Conservation (phyloP, 2,797 vertebrate genomes). For the Sebastes matsubarae region DNA sequence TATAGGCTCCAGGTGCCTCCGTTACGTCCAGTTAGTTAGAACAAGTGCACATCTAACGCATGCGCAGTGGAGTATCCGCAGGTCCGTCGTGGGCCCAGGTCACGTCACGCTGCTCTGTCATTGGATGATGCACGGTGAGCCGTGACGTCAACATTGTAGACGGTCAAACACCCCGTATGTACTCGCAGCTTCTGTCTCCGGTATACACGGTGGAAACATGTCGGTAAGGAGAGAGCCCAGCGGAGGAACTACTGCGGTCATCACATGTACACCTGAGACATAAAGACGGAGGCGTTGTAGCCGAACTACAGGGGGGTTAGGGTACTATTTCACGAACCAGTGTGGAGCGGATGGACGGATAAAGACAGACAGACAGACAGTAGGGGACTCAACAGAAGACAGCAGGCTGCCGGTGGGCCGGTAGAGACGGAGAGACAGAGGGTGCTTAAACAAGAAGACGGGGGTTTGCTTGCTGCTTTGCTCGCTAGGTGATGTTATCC, state of each 20-base stretch:
- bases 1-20: background rate
- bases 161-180: constrained; percentile 52
- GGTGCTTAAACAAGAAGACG: background rate
- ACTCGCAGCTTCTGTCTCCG: constrained; percentile 21
- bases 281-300: constrained; percentile 25
- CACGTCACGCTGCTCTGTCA: background rate
- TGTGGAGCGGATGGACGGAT: constrained; percentile 55
- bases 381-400: constrained; percentile 34
- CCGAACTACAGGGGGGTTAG: background rate
- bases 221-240: constrained; percentile 54
- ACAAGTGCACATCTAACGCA: background rate
- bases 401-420: constrained; percentile 12
- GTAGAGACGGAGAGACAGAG: background rate
- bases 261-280: constrained; percentile 28
- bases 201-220: constrained; percentile 63
- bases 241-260: constrained; percentile 56
- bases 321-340: background rate
- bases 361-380: constrained; percentile 18
- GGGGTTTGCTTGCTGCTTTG: constrained; percentile 3
- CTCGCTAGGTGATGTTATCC: constrained; percentile 73
- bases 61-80: constrained; percentile 18
- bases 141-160: constrained; percentile 59
- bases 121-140: background rate
- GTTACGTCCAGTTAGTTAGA: background rate
- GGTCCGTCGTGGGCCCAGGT: too few species aligned